Evolutionary conservation across 2,113 vertebrate genomes (phyloP).

Genomic region (Lampris incognitus): DNA sequence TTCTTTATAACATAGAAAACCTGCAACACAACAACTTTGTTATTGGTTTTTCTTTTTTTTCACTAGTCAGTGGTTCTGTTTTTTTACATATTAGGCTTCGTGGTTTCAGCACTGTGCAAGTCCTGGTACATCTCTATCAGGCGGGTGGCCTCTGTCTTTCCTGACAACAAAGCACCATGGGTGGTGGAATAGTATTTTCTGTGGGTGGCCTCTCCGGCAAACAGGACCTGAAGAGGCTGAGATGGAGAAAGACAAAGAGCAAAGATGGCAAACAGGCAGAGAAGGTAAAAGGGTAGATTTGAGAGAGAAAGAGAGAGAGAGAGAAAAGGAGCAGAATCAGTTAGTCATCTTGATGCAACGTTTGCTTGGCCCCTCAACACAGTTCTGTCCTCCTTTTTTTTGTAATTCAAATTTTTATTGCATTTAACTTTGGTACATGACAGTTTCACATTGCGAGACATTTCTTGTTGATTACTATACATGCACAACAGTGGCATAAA

Average conservation of each 20-base stretch:
- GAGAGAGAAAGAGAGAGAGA: slow-evolving; percentile 15
- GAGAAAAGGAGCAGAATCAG: slow-evolving; percentile 29
- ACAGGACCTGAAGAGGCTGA: slow-evolving; percentile 97
- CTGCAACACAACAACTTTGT: slow-evolving; percentile 69
- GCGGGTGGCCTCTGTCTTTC: slow-evolving; percentile 93
- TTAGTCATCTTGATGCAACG: slow-evolving; percentile 41
- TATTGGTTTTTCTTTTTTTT: slow-evolving; percentile 28
- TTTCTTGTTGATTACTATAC: too few species aligned
- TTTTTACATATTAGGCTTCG: slow-evolving; percentile 79
- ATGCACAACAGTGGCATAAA: too few species aligned
- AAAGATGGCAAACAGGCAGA: not conserved
- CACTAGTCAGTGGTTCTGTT: slow-evolving; percentile 84
- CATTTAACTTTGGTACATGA: too few species aligned
- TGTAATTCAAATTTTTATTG: too few species aligned
- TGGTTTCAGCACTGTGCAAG: slow-evolving; percentile 87
- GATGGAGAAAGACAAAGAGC: slow-evolving; percentile 6
- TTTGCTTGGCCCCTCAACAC: slow-evolving; percentile 17
- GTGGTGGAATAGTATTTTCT: slow-evolving; percentile 99
- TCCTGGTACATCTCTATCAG: slow-evolving; percentile 97
- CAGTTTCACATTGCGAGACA: too few species aligned
- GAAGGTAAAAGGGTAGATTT: not conserved
- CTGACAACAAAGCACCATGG: slow-evolving; percentile 98
- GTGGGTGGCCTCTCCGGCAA: slow-evolving; percentile 98
- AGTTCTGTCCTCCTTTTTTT: too few species aligned
- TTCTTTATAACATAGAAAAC: slow-evolving; percentile 64